Evolutionary conservation across 2,888 invertebrate genomes (phyloP).

Genomic region (Polia nebulosa): DNA sequence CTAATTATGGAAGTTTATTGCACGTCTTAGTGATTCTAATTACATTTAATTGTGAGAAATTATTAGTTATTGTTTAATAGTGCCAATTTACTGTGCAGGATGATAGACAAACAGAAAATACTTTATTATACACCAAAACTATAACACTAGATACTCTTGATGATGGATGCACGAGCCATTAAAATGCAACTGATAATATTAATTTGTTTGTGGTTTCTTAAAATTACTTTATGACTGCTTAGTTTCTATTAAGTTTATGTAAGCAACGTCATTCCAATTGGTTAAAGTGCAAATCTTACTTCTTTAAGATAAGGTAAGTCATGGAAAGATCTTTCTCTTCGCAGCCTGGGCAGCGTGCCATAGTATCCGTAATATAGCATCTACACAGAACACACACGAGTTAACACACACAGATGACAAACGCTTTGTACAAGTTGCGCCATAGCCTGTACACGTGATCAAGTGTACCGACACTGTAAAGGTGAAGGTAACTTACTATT

Average conservation of each 20-base stretch:
- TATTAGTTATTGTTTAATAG: background rate
- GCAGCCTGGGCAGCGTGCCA: constrained; percentile 93
- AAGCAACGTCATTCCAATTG: constrained; percentile 78
- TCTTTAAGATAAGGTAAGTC: constrained; percentile 95
- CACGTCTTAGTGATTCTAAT: constrained; percentile 11
- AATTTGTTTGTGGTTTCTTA: constrained; percentile 15
- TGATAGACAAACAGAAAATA: background rate
- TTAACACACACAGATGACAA: constrained; percentile 58
- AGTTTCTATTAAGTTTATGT: constrained; percentile 55
- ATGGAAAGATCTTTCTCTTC: constrained; percentile 95
- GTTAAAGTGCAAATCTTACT: constrained; percentile 90
- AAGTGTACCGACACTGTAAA: constrained; percentile 57
- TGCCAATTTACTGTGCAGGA: constrained; percentile 51
- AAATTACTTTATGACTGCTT: constrained; percentile 43
- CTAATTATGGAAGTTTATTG: constrained; percentile 12
- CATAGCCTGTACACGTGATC: constrained; percentile 49
- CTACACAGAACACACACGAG: constrained; percentile 87
- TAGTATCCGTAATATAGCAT: constrained; percentile 93
- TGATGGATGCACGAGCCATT: constrained; percentile 19
- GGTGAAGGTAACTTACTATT: constrained; percentile 60
- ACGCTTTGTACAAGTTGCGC: constrained; percentile 57
- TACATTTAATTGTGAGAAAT: constrained; percentile 32
- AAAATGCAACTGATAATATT: constrained; percentile 12
- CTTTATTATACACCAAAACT: background rate
- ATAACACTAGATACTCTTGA: background rate